Evolutionary conservation across 2,888 invertebrate species (phyloP).

Genomic region (Tinea trinotella): DNA sequence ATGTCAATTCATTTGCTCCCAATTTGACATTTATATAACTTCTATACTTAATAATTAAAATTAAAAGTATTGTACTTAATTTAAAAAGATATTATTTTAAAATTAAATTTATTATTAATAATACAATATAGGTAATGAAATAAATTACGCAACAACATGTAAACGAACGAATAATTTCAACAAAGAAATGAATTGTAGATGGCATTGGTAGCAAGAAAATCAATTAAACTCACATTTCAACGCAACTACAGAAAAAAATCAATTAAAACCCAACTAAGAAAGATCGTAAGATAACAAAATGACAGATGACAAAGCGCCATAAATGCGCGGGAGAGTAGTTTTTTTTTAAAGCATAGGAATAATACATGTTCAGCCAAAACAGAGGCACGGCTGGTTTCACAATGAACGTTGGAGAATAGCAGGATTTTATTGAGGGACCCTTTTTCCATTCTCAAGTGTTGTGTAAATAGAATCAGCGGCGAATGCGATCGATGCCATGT

Average conservation of each 20-base stretch:
- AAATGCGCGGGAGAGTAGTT: slow-evolving; percentile 27
- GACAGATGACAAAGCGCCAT: slow-evolving; percentile 34
- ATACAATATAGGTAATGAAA: no score
- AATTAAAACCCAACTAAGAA: slow-evolving; percentile 41
- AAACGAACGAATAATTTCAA: no score
- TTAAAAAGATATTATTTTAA: no score
- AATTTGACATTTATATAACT: no score
- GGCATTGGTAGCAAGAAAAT: no score
- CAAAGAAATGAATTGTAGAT: no score
- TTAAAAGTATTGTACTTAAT: no score
- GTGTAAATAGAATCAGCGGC: slow-evolving; percentile 61
- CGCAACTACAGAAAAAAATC: slow-evolving; percentile 42
- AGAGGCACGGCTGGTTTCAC: slow-evolving; percentile 27
- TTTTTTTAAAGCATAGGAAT: slow-evolving; percentile 36
- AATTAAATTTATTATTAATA: no score
- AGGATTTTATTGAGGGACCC: slow-evolving; percentile 70
- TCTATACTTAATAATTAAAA: no score
- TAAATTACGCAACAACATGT: no score
- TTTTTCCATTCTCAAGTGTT: slow-evolving; percentile 61
- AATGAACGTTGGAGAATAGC: slow-evolving; percentile 41
- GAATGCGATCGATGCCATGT: slow-evolving; percentile 50
- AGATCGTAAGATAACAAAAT: slow-evolving; percentile 51
- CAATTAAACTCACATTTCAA: neutral
- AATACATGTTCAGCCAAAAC: slow-evolving; percentile 48
- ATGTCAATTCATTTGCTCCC: no score